Base-by-base conservation (phyloP, 1,140 invertebrate genomes). In the Drosophila baimaii region DNA sequence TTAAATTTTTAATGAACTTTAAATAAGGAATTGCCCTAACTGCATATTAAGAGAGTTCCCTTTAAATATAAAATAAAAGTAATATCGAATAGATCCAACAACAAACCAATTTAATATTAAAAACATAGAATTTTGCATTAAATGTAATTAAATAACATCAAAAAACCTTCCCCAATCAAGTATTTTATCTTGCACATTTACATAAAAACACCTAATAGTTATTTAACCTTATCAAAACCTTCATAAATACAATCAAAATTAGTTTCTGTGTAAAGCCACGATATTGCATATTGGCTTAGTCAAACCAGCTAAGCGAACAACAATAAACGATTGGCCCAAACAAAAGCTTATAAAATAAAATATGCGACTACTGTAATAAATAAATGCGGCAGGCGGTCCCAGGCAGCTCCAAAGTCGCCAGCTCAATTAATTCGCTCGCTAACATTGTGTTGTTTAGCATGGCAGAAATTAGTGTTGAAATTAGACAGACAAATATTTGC, bases 401-500 rank as follows among this genome's bases (percentile, higher is more conserved):
- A n/a, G 73, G 62, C 77, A 80, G 81, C 77, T 69, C 64, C 59
- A 64, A 65, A 51, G 71, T 25, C 15, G 55, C 49, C 55, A 54
- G 82, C 76, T 86, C 79, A 86, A 86, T 86, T 86, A 88, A 88
- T 86, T 77, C 43, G 78, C 73, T 57, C 25, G 65, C 31, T 37
- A 9, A 29, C 51, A 35, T 35, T 64, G 57, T 65, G 76, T 71
- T 85, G 76, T 77, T 85, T 72, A 70, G 78, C 74, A 72, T 77
- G 81, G 66, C 74, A 81, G 66, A 82, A 79, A 88, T 73, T 80
- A 80, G 68, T 88, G 84, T 80, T 77, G 75, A 83, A 86, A 86
- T 89, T 77, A 83, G 69, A 77, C 56, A 74, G 52, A 81, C 61
- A 85, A 81, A 83, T 80, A 80, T 89, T 86, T 89, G 83, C 83